These are phyloP conservation scores for Cirrhinus mrigala DNA, from an alignment of 2,797 vertebrate species.

Conservation along the genomic window DNA sequence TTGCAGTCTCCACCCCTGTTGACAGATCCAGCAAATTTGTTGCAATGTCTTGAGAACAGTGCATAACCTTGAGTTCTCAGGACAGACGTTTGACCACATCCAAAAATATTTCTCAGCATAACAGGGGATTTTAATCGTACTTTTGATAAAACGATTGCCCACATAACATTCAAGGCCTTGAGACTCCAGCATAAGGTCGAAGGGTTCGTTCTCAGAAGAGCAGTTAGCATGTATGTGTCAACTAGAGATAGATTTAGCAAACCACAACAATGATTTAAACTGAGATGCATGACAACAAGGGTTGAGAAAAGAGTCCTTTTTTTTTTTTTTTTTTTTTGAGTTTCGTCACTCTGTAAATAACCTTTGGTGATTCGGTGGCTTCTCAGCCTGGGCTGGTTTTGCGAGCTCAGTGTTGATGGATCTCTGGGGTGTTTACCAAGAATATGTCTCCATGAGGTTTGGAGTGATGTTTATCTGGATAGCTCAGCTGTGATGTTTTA, in stretches of 20 bases:
- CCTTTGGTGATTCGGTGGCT: constrained; percentile 55
- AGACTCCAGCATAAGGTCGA: constrained; percentile 63
- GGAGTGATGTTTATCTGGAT: constrained; percentile 57
- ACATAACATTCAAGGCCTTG: constrained; percentile 65
- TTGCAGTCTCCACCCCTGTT: constrained; percentile 58
- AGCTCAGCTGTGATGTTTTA: constrained; percentile 58
- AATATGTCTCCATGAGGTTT: constrained; percentile 64
- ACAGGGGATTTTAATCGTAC: constrained; percentile 63
- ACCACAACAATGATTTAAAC: constrained; percentile 66
- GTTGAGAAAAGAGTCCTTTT: constrained; percentile 47
- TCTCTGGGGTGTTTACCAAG: constrained; percentile 61
- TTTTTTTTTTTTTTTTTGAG: constrained; percentile 42
- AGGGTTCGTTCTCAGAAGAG: constrained; percentile 64
- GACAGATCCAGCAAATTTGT: constrained; percentile 63
- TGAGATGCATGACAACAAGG: constrained; percentile 57
- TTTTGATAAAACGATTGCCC: constrained; percentile 61
- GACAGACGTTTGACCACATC: constrained; percentile 41
- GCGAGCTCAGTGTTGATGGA: constrained; percentile 58
- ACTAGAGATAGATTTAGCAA: constrained; percentile 64
- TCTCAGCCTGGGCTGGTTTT: constrained; percentile 65
- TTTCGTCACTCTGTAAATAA: constrained; percentile 64
- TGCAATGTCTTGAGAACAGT: constrained; percentile 52
- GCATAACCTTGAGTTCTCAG: constrained; percentile 61
- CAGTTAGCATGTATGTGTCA: constrained; percentile 61
- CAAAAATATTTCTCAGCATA: constrained; percentile 41